phyloP scores from a whole-genome alignment of 2,888 invertebrate species.

The Colletes collaris region DNA sequence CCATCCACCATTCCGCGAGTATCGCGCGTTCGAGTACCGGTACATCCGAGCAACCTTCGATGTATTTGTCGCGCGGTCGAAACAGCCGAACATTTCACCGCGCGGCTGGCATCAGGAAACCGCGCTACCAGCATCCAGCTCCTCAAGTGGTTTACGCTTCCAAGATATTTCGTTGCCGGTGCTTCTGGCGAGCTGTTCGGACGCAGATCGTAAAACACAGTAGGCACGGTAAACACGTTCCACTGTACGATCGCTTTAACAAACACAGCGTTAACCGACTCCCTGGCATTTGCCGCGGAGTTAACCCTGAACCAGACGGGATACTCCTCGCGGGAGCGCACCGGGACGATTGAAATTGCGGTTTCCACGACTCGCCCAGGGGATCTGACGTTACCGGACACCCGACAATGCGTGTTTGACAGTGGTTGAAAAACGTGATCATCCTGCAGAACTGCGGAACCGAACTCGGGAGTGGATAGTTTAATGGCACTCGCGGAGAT shows the following conservation, averaged over 20 bases:
- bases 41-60: neutral
- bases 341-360: constrained; percentile 13
- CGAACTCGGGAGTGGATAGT: too few species aligned
- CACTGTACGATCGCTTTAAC: constrained; percentile 53
- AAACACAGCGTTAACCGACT: constrained; percentile 64
- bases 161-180: constrained; percentile 27
- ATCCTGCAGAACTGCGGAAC: too few species aligned
- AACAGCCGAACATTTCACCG: neutral
- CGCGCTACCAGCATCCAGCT: constrained; percentile 16
- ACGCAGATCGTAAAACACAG: constrained; percentile 66
- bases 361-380: constrained; percentile 14
- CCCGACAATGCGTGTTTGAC: neutral
- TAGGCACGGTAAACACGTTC: constrained; percentile 45
- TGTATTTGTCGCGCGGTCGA: constrained; percentile 15
- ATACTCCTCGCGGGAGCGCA: constrained; percentile 33
- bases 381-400: constrained; percentile 10
- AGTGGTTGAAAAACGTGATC: neutral
- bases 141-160: constrained; percentile 26
- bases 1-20: constrained; percentile 19
- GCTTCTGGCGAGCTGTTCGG: constrained; percentile 54
- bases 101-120: neutral
- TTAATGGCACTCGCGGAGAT: too few species aligned
- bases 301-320: constrained; percentile 32
- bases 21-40: constrained; percentile 2
- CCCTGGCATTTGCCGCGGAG: constrained; percentile 37